phyloP scores from a whole-genome alignment of 2,888 invertebrate species.

The Sphinx pinastri region DNA sequence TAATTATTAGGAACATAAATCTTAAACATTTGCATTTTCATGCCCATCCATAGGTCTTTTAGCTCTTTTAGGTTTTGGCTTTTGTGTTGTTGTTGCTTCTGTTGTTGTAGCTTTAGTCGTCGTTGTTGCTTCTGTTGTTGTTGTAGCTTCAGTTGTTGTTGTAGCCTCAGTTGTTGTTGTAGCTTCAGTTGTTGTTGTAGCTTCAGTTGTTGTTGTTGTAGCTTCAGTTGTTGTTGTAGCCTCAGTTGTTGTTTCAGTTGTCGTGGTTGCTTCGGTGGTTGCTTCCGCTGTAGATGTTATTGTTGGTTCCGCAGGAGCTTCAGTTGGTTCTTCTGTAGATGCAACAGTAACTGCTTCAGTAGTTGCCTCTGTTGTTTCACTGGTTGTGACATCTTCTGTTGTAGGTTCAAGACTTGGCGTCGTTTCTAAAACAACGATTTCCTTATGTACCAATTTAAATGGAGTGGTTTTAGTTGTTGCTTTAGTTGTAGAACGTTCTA shows the following conservation, averaged over 20 bases:
- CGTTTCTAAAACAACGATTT: not conserved
- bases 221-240: slow-evolving; percentile 13
- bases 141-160: slow-evolving; percentile 10
- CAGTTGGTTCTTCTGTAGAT: slow-evolving; percentile 2
- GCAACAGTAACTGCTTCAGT: not conserved
- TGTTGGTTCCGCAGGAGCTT: not conserved
- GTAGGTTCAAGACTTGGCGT: not conserved
- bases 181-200: slow-evolving; percentile 1
- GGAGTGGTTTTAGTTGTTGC: not conserved
- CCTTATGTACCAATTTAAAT: slow-evolving; percentile 1
- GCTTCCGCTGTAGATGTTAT: not conserved
- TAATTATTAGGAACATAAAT: not conserved
- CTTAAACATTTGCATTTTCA: slow-evolving; percentile 25
- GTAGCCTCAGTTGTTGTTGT: not conserved
- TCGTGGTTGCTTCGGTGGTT: not conserved
- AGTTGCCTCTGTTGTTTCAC: not conserved
- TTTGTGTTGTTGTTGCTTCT: slow-evolving; percentile 11
- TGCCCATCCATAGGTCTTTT: slow-evolving; percentile 18
- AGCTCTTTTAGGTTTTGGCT: slow-evolving; percentile 16
- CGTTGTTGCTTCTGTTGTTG: slow-evolving; percentile 2
- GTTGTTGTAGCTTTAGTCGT: slow-evolving; percentile 6
- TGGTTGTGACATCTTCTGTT: not conserved
- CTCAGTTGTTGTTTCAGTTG: not conserved
- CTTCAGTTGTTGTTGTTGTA: not conserved
- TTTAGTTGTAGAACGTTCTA: slow-evolving; percentile 24